Evolutionary conservation across 2,888 invertebrate species (phyloP), one percentile per base, ranked within the genome.

Genomic region (Arctia plantaginis): DNA sequence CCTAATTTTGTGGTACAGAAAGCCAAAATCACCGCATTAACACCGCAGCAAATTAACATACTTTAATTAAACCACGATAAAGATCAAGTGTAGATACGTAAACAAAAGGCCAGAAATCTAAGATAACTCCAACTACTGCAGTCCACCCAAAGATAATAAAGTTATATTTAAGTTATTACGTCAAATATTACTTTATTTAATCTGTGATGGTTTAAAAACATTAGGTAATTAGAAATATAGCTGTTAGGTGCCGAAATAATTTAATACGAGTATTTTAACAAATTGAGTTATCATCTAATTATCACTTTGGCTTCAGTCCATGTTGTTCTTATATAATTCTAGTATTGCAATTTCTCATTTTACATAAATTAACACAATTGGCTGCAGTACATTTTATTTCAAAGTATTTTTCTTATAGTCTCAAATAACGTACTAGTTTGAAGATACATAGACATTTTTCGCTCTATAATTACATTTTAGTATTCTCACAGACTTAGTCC

Each of bases 301-400:
- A 23, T 65, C 65, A 35, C 23, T 23, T 35, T 65, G 65, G 23
- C 65, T 23, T 35, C 23, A 18, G 35, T 65, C 35, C 33, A 65
- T 35, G 23, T 23, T 35, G 10, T 65, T 10, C 23, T 35, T 51
- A 68, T 30, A 68, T 44, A 39, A 62, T 41, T 12, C 30, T 74
- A 74, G 69, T 71, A 79, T 71, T 69, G 64, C 72, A 73, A 75
- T 75, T 35, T 66, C 39, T n/a, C 7, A 62, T 67, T 77, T 82
- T 69, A 44, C 72, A 78, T 82, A 76, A 74, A 70, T 79, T 79
- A 81, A 10, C 51, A 73, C 68, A 68, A 44, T 69, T 47, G 23
- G 20, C 23, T 47, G 13, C 30, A 30, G 13, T 69, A 67, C 20
- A n/a, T n/a, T 35, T 69, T 4, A 23, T n/a, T 55, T 35, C 35